phyloP scores from a whole-genome alignment of 2,113 vertebrate genomes.

The Anas platyrhynchos region DNA sequence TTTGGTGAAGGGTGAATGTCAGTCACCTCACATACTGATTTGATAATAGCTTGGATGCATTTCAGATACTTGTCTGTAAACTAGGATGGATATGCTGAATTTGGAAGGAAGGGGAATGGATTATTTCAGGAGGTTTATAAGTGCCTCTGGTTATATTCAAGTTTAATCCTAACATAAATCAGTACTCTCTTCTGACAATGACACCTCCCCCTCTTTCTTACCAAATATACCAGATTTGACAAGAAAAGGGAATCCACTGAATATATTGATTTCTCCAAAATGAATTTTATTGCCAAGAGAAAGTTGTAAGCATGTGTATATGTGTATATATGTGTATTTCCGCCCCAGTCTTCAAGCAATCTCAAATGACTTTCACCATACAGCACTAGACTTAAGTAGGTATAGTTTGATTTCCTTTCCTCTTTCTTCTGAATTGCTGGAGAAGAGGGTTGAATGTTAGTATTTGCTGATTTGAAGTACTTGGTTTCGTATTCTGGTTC shows the following conservation, averaged over 20 bases:
- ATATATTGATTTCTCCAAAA: not conserved
- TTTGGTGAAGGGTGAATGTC: constrained; percentile 40
- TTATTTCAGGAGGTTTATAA: not conserved
- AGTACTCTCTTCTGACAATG: not conserved
- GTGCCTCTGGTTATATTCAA: not conserved
- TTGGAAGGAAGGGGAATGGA: not conserved
- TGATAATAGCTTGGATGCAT: constrained; percentile 35
- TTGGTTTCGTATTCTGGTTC: not conserved
- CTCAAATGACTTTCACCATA: not conserved
- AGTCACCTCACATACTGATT: constrained; percentile 1
- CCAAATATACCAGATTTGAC: not conserved
- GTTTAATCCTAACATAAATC: not conserved
- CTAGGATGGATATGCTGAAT: constrained; percentile 23
- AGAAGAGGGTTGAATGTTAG: not conserved
- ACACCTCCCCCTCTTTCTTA: rapidly evolving
- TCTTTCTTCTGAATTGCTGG: not conserved
- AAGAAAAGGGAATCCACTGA: not conserved
- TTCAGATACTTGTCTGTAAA: constrained; percentile 37
- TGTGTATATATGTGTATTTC: not conserved
- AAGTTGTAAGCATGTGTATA: rapidly evolving
- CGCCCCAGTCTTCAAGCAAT: not conserved
- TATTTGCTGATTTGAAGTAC: not conserved
- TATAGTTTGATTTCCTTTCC: not conserved
- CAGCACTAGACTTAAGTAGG: not conserved
- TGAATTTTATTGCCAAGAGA: not conserved